Conservation (phyloP, 2,888 invertebrate species). For the Zaprionus bogoriensis region DNA sequence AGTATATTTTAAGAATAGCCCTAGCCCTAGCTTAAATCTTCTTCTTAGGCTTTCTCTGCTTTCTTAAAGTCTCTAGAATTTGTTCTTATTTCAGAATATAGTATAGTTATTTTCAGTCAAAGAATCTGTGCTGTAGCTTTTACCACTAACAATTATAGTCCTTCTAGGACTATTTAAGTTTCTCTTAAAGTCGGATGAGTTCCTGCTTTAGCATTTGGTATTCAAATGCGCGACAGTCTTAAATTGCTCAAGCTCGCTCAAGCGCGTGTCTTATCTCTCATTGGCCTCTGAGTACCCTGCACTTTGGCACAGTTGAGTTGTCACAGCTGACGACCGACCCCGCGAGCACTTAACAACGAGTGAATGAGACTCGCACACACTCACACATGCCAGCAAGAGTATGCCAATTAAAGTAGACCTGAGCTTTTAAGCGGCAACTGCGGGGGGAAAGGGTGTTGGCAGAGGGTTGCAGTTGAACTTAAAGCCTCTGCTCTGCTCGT, state of each 20-base stretch:
- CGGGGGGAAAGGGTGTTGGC: neutral
- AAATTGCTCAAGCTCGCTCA: conserved; percentile 21
- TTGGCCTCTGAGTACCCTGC: conserved; percentile 27
- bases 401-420: conserved; percentile 44
- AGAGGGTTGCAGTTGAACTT: neutral
- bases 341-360: conserved; percentile 11
- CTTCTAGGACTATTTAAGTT: too few relatives aligned
- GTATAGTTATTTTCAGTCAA: too few relatives aligned
- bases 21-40: too few relatives aligned
- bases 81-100: too few relatives aligned
- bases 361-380: neutral
- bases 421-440: conserved; percentile 16
- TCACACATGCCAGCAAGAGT: conserved; percentile 4
- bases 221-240: conserved; percentile 26
- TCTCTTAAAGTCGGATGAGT: neutral
- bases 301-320: conserved; percentile 35
- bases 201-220: conserved; percentile 2
- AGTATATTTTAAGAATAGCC: too few relatives aligned
- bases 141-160: too few relatives aligned
- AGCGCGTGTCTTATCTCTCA: conserved; percentile 46
- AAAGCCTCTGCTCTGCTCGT: neutral
- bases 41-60: too few relatives aligned
- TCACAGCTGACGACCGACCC: conserved; percentile 35
- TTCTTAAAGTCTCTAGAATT: too few relatives aligned
- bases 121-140: too few relatives aligned